Base-by-base conservation (phyloP, 1,140 invertebrate species). In the Papilio dardanus region DNA sequence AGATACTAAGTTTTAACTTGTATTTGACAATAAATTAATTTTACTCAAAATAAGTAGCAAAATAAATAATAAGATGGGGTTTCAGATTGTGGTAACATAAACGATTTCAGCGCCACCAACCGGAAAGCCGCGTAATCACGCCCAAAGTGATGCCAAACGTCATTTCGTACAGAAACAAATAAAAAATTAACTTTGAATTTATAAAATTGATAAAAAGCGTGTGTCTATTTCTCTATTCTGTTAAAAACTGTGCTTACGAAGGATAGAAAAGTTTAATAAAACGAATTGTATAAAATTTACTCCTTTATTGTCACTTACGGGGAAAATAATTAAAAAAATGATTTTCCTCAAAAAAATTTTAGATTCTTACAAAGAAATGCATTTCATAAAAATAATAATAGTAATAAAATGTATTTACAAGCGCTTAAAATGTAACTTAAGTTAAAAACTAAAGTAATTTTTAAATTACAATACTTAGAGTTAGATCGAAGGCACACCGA, bases 301-400 rank as follows among this genome's bases (percentile, higher is more conserved):
- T 92, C 87, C 90, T 93, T 93, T 93, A 93, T 93, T 93, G 90
- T 90, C 91, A 91, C 81, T 88, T 90, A 92, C 71, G 79, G 85
- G 86, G 86, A 88, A 90, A 90, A 89, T 87, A 90, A 87, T 90
- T 87, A 87, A 90, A 31, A 71, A 90, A 89, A 82, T 81, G 80
- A 89, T 89, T 88, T 83, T 87, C 86, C 86, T 82, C 83, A 78
- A 87, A 86, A 42, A 46, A 46, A 19, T 82, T 86, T 87, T 81
- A 87, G 77, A 89, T 83, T 89, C 90, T 90, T 92, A 92, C 87
- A 92, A 88, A 89, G 85, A 92, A 91, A 92, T 92, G 90, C 90
- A 91, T 91, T 92, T 89, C 84, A 90, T 90, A 88, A 88, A 86
- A 86, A 89, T 90, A 88, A 89, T 88, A 77, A 89, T 90, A 92